Percentiles rank a stretch among this genome's conserved stretches.
These are phyloP conservation scores for Micoletzkya japonica DNA, from an alignment of 2,888 invertebrate species.

Conservation along the genomic window DNA sequence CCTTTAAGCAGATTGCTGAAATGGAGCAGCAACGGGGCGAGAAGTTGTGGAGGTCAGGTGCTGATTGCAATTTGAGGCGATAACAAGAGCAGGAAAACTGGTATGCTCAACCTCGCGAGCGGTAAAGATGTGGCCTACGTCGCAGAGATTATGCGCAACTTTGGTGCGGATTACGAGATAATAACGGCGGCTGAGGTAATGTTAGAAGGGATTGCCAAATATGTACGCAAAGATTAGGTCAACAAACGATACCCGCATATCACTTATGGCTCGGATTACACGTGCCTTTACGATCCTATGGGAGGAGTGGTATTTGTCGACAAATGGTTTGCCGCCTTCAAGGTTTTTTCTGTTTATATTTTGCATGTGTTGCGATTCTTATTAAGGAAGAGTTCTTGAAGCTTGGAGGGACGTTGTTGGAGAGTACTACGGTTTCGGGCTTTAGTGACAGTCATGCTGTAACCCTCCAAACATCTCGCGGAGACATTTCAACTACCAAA, in stretches of 20 bases:
- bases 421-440: conserved; percentile 9
- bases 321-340: conserved; percentile 17
- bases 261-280: conserved; percentile 12
- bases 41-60: conserved; percentile 24
- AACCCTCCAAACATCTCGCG: conserved; percentile 1
- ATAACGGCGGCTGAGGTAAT: neutral
- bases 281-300: conserved; percentile 21
- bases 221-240: conserved; percentile 2
- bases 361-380: too few relatives aligned
- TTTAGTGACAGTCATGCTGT: conserved; percentile 5
- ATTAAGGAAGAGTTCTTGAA: conserved; percentile 21
- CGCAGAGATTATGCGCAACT: neutral
- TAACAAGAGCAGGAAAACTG: neutral
- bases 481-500: conserved; percentile 3
- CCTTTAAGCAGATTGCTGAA: conserved; percentile 23
- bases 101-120: neutral
- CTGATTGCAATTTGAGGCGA: neutral
- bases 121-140: neutral
- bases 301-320: conserved; percentile 23
- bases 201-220: neutral
- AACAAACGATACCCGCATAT: conserved; percentile 16
- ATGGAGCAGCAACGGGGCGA: conserved; percentile 26
- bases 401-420: conserved; percentile 1
- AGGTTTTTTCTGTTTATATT: neutral
- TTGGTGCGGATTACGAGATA: neutral